phyloP scores from a whole-genome alignment of 2,113 vertebrate species.

The Gallinago jamesoni region DNA sequence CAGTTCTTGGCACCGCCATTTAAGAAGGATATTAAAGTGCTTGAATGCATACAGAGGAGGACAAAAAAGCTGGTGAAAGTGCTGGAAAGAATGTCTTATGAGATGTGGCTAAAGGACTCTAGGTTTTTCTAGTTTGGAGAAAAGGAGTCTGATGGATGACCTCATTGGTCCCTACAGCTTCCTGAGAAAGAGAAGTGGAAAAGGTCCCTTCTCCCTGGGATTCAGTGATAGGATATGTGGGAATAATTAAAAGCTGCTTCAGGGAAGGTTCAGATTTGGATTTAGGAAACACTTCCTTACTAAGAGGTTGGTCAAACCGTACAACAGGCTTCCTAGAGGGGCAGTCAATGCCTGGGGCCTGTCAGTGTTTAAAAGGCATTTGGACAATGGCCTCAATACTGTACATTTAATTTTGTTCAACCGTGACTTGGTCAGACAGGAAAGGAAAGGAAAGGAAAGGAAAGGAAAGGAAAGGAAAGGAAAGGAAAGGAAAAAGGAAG shows the following conservation, averaged over 20 bases:
- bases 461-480: too few relatives aligned
- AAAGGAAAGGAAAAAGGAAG: not conserved
- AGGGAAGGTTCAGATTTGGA: not conserved
- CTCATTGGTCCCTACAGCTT: not conserved
- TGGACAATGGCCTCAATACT: not conserved
- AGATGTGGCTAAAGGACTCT: not conserved
- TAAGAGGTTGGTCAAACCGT: not conserved
- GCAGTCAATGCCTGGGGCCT: fast-evolving
- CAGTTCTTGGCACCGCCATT: not conserved
- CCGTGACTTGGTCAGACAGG: not conserved
- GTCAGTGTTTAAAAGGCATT: not conserved
- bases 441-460: too few relatives aligned
- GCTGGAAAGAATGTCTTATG: not conserved
- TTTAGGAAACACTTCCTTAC: not conserved
- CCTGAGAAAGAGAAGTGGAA: not conserved
- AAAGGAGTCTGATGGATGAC: not conserved
- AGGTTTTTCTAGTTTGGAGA: not conserved
- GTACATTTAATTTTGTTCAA: not conserved
- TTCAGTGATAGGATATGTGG: fast-evolving
- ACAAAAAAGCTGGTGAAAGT: not conserved
- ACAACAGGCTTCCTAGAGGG: not conserved
- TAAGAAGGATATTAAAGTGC: not conserved
- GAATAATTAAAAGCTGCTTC: not conserved
- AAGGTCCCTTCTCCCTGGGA: not conserved
- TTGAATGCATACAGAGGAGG: not conserved